Base-by-base conservation (phyloP, 2,113 vertebrate species). In the Motacilla tschutschensis region DNA sequence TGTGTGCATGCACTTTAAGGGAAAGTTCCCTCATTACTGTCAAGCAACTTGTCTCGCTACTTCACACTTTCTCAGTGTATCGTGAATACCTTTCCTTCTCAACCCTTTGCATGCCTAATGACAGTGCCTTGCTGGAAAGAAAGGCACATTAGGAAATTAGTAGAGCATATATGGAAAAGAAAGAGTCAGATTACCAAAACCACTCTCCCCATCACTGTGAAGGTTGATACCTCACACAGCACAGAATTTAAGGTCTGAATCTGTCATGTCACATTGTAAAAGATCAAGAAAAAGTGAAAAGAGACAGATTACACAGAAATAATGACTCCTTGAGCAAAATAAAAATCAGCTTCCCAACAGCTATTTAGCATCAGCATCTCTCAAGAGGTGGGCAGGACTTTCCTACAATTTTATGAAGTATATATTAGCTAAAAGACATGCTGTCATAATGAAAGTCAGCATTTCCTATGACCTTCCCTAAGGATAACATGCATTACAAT, bases 11-110 rank as follows among this genome's bases (percentile, higher is more conserved):
- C 11, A 77, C 64, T 81, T 90, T 58, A 91, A 94, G 91, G 66
- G 55, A 91, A 84, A 44, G 66, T 43, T 92, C 72, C 44, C 46
- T 43, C 55, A 92, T 93, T 95, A 93, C 57, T 81, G 74, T 70
- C 89, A 91, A 93, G 57, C 18, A 92, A 48, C 17, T 66, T 76
- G 47, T 77, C 71, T 90, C 83, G 76, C 5, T 44, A 55, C 33
- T 31, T 33, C 51, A 46, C 66, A 38, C 24, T 73, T 87, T 48
- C 77, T 36, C 41, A 40, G 7, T 91, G 93, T 79, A 91, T 93
- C 74, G 87, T 46, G 82, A 84, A 81, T 50, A 58, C 21, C 8
- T 53, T 71, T 43, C 69, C 64, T 89, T 57, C 55, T 53, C 76
- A 81, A 57, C 29, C 50, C 33, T 81, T 77, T 88, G 50, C 7